phyloP scores from a whole-genome alignment of 2,113 vertebrate genomes.

The Salvelinus fontinalis region DNA sequence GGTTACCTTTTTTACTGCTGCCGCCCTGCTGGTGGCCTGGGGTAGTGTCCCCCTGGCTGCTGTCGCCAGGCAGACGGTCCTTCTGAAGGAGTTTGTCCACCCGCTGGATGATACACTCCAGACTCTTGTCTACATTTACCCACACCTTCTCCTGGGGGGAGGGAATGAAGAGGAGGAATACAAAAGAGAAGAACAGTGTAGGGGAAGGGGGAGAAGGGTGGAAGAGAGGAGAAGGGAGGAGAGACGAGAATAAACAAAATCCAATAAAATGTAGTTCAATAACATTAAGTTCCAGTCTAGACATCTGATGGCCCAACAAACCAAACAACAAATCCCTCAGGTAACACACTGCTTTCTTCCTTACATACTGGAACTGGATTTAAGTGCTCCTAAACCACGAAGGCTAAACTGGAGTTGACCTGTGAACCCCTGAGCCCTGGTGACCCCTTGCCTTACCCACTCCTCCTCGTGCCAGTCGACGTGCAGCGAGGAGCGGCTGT shows the following conservation, averaged over 20 bases:
- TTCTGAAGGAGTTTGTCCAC: conserved; percentile 96
- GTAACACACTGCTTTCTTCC: no score
- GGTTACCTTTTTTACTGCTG: conserved; percentile 90
- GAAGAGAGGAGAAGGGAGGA: no score
- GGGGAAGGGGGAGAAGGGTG: no score
- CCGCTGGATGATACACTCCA: conserved; percentile 96
- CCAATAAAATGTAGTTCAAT: no score
- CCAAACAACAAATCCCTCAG: no score
- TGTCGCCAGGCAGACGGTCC: conserved; percentile 80
- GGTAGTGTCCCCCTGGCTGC: conserved; percentile 82
- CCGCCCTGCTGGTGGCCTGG: conserved; percentile 74
- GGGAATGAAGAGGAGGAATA: neutral
- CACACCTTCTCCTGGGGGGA: conserved; percentile 91
- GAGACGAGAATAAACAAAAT: neutral
- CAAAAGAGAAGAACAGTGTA: neutral
- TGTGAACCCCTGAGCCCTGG: neutral
- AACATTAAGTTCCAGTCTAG: neutral
- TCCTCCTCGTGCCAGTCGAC: conserved; percentile 95
- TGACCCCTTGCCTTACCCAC: conserved; percentile 78
- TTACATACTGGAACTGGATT: no score
- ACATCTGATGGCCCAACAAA: neutral
- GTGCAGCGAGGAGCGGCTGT: conserved; percentile 88
- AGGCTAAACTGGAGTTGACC: no score
- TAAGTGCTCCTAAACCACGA: no score
- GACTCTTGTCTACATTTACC: conserved; percentile 96